These are phyloP conservation scores for Chelonoidis abingdonii DNA, from an alignment of 2,113 vertebrate genomes.

Conservation along the genomic window DNA sequence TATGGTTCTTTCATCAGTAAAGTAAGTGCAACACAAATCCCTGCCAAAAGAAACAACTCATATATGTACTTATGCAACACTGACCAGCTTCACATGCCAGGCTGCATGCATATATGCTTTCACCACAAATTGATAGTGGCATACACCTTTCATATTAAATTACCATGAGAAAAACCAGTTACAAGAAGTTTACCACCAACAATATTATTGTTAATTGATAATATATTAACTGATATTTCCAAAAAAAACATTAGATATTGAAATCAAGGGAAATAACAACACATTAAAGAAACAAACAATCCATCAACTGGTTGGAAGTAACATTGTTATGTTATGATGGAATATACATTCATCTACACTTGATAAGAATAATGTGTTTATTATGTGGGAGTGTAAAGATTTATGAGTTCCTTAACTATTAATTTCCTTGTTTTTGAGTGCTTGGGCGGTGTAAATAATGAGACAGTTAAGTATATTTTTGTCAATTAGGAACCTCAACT, in stretches of 20 bases:
- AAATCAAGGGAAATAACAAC: neutral
- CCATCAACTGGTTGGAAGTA: neutral
- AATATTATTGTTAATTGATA: neutral
- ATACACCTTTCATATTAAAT: neutral
- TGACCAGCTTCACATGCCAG: neutral
- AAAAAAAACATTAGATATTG: neutral
- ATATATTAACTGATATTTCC: neutral
- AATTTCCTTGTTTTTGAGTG: neutral
- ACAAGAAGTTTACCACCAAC: neutral
- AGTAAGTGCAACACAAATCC: neutral
- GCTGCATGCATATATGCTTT: neutral
- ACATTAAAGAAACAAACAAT: neutral
- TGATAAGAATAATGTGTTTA: neutral
- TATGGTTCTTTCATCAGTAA: neutral
- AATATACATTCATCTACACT: neutral
- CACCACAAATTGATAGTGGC: neutral
- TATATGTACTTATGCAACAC: neutral
- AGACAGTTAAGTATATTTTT: neutral
- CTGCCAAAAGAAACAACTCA: neutral
- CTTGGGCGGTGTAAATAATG: neutral
- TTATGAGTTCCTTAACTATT: neutral
- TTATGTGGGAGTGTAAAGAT: neutral
- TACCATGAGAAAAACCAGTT: neutral
- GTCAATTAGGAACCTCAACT: neutral
- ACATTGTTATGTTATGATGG: neutral